Conservation (phyloP, 2,113 vertebrate species). For the Ammospiza nelsoni region DNA sequence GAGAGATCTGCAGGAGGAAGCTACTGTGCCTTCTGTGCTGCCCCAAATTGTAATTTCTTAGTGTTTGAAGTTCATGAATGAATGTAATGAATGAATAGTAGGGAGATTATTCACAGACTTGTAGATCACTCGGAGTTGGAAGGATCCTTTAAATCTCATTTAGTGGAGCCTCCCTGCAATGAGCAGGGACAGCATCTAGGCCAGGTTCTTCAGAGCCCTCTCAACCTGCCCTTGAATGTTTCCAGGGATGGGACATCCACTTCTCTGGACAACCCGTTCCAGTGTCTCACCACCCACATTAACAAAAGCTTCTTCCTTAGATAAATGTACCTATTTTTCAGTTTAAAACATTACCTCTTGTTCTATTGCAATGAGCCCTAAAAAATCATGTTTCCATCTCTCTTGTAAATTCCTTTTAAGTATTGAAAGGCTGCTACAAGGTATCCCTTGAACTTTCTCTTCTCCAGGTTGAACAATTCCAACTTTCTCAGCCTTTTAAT, state of each 20-base stretch:
- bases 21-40: neutral
- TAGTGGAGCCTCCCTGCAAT: neutral
- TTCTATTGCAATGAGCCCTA: neutral
- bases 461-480: neutral
- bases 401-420: neutral
- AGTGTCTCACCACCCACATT: neutral
- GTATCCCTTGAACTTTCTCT: neutral
- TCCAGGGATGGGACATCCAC: neutral
- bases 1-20: neutral
- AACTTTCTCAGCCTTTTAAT: neutral
- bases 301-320: neutral
- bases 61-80: neutral
- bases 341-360: neutral
- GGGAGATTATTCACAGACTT: neutral
- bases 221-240: neutral
- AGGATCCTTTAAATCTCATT: neutral
- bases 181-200: neutral
- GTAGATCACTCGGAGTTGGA: neutral
- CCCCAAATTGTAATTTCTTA: neutral
- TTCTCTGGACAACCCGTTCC: neutral
- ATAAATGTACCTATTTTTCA: neutral
- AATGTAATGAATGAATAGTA: neutral
- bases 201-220: neutral
- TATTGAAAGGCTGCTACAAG: neutral
- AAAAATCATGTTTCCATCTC: neutral